Base-by-base conservation (phyloP, 2,113 vertebrate genomes). In the Uria lomvia region DNA sequence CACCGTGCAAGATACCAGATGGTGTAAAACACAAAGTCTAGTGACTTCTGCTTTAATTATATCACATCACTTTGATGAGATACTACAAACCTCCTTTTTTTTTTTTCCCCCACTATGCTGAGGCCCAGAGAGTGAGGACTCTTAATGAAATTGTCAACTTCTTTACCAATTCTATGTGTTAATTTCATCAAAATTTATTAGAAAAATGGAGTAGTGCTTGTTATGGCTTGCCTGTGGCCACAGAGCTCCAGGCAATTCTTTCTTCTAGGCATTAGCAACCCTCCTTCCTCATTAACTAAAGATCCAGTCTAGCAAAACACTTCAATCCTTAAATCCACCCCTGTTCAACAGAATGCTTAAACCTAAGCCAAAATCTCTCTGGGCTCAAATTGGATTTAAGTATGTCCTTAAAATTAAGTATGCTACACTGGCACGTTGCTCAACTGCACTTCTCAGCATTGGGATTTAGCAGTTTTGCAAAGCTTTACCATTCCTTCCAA, bases 281-380 rank as follows among this genome's bases (percentile, higher is more conserved):
- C n/a, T 92, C 55, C 75, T 74, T 89, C 30, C 63, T 96, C 84
- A 79, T 85, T 94, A 94, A 91, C 50, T 55, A 73, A 90, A 90
- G 81, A 87, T 55, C 59, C 49, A 81, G 78, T 91, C 77, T 66
- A 95, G 66, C 87, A 87, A 94, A 96, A 95, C 62, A 85, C 58
- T 95, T 86, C 74, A 83, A 85, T 97, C 86, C 70, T 91, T 94
- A 96, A 97, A 93, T 96, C 91, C 65, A 81, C 40, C 60, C 55
- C 47, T 65, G 65, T 94, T 95, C 79, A 95, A 91, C 75, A 74
- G 86, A 90, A 92, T 0, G 1, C 73, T 94, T 93, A 89, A 92
- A 93, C n/a, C 45, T 91, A 92, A 93, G 73, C 73, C 89, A 76
- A 94, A 94, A 73, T 86, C 87, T 95, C 88, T 86, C 58, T 66